A percentile compares a stretch with the other conserved stretches of the same genome.
phyloP scores from a whole-genome alignment of 2,113 vertebrate genomes.

The Pterocles burchelli region DNA sequence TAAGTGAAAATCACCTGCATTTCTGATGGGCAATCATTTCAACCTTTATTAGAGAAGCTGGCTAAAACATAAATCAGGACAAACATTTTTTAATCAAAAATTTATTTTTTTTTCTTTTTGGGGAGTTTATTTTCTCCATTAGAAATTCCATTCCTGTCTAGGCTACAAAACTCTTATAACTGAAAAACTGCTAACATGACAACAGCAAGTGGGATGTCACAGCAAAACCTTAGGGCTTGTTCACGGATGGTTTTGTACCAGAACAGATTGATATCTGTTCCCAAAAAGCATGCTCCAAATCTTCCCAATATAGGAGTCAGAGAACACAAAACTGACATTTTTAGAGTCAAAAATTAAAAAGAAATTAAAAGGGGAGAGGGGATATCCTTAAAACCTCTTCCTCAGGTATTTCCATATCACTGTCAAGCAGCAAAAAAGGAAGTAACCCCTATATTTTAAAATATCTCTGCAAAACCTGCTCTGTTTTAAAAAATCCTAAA shows the following conservation, averaged over 20 bases:
- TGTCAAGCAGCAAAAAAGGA: background rate
- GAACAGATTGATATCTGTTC: background rate
- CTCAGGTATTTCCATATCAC: background rate
- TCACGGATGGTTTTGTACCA: background rate
- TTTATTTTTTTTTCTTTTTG: background rate
- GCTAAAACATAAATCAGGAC: background rate
- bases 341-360: background rate
- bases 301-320: background rate
- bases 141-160: background rate
- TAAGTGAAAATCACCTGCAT: background rate
- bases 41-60: background rate
- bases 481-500: background rate
- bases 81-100: background rate
- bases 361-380: background rate
- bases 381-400: background rate
- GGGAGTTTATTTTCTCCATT: background rate
- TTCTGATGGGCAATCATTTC: background rate
- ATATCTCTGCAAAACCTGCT: background rate
- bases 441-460: background rate
- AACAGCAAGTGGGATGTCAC: background rate
- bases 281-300: background rate
- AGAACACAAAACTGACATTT: background rate
- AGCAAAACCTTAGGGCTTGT: background rate
- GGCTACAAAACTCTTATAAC: background rate
- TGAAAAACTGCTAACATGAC: background rate